These are phyloP conservation scores for Diaperis boleti DNA, from an alignment of 2,888 invertebrate genomes.

Conservation along the genomic window DNA sequence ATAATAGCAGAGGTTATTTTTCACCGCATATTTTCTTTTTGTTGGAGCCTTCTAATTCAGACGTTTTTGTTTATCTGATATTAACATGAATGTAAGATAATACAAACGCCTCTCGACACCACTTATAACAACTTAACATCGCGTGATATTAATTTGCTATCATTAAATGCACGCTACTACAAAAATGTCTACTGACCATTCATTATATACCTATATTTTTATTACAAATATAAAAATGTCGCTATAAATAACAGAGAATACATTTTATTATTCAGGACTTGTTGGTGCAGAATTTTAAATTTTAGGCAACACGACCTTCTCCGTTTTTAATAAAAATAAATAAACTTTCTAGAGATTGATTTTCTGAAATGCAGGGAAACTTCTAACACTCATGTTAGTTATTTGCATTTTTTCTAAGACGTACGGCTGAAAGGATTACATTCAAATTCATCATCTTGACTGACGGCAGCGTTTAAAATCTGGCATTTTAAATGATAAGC, in stretches of 20 bases:
- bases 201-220: conserved; percentile 8
- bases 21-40: neutral
- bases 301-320: neutral
- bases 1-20: too few relatives aligned
- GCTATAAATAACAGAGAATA: conserved; percentile 2
- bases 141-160: conserved; percentile 38
- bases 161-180: conserved; percentile 38
- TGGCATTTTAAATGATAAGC: neutral
- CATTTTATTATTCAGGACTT: neutral
- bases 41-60: conserved; percentile 1
- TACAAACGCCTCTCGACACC: conserved; percentile 29
- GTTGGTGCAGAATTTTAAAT: neutral
- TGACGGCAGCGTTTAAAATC: neutral
- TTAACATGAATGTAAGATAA: conserved; percentile 31
- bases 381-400: too few relatives aligned
- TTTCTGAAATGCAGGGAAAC: too few relatives aligned
- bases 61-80: conserved; percentile 27
- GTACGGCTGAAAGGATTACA: neutral
- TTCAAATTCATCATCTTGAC: neutral
- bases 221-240: conserved; percentile 15
- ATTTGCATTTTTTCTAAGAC: neutral
- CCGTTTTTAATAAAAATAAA: too few relatives aligned
- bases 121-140: conserved; percentile 30
- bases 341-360: too few relatives aligned
- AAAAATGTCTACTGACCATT: conserved; percentile 18